Conservation (phyloP, 2,113 vertebrate species). For the Bubo bubo region DNA sequence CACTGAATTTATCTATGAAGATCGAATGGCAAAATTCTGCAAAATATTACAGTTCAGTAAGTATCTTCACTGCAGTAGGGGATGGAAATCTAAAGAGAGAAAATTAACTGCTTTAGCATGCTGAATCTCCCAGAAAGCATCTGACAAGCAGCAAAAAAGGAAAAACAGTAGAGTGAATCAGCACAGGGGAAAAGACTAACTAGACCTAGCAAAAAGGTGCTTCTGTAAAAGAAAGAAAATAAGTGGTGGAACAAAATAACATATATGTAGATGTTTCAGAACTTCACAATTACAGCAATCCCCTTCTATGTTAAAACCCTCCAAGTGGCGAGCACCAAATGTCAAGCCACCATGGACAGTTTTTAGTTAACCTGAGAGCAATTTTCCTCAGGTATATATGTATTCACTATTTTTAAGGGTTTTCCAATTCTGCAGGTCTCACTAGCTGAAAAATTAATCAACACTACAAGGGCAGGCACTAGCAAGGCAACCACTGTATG, state of each 20-base stretch:
- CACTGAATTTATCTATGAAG: neutral
- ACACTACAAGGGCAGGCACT: neutral
- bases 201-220: conserved; percentile 5
- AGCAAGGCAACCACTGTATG: neutral
- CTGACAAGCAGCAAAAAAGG: neutral
- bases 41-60: conserved; percentile 29
- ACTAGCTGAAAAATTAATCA: neutral
- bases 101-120: conserved; percentile 6
- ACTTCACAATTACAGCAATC: neutral
- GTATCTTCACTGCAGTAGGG: neutral
- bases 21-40: conserved; percentile 31
- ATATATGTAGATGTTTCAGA: neutral
- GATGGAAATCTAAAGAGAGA: conserved; percentile 14
- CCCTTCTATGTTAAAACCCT: neutral
- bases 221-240: conserved; percentile 15
- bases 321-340: neutral
- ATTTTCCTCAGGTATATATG: neutral
- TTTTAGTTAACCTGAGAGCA: neutral
- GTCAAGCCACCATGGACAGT: neutral
- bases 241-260: neutral
- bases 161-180: neutral
- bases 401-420: neutral
- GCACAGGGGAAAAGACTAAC: neutral
- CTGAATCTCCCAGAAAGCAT: conserved; percentile 2
- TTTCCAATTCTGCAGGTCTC: neutral